phyloP scores from a whole-genome alignment of 2,113 vertebrate genomes.

The Columbina picui region DNA sequence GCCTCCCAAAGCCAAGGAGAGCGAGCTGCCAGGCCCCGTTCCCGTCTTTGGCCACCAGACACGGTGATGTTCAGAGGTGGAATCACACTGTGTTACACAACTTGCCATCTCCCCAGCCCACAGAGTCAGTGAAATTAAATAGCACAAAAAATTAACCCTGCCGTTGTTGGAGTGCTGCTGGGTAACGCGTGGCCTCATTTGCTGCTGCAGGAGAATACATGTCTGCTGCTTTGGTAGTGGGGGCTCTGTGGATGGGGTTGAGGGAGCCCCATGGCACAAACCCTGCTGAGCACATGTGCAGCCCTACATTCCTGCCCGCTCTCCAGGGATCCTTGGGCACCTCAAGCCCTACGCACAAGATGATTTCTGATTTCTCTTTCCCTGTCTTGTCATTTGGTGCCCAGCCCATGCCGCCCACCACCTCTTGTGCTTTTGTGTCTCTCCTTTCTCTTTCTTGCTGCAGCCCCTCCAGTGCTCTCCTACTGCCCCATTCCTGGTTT shows the following conservation, averaged over 20 bases:
- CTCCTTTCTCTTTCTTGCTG: background rate
- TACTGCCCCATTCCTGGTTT: background rate
- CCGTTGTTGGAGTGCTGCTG: background rate
- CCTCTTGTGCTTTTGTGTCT: background rate
- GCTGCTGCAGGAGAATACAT: background rate
- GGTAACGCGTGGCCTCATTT: background rate
- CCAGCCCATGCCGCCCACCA: background rate
- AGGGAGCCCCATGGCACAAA: background rate
- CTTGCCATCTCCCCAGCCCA: background rate
- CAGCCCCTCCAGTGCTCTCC: background rate
- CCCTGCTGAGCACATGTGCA: background rate
- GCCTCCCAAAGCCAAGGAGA: background rate
- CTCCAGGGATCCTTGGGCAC: background rate
- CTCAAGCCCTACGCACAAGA: background rate
- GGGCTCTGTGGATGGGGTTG: fast-evolving
- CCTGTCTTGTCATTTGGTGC: background rate
- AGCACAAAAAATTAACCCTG: conserved; percentile 11
- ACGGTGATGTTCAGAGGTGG: background rate
- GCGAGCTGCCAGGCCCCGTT: background rate
- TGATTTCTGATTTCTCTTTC: background rate
- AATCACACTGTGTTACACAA: background rate
- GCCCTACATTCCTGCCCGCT: background rate
- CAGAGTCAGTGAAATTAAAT: background rate
- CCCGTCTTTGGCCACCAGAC: background rate
- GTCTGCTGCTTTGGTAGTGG: background rate